Percentiles rank a stretch among this genome's conserved stretches.
Conservation (phyloP, 2,113 vertebrate genomes). For the Baryphthengus martii region DNA sequence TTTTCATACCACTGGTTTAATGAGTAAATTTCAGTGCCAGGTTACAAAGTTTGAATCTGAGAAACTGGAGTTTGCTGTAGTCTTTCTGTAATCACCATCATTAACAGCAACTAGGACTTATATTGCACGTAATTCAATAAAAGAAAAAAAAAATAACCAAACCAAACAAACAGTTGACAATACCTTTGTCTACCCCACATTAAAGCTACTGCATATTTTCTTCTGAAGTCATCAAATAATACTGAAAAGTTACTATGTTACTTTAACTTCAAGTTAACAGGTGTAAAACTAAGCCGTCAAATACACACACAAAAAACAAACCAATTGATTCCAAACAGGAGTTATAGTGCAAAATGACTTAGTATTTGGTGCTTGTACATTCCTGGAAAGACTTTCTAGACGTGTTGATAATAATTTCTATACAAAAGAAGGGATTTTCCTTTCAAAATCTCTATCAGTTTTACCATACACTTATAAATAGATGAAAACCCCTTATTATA, state of each 20-base stretch:
- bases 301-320: background rate
- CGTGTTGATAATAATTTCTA: background rate
- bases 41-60: background rate
- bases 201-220: background rate
- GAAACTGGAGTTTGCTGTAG: background rate
- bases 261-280: background rate
- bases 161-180: fast-evolving
- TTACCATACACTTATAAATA: background rate
- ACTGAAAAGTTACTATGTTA: background rate
- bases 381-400: background rate
- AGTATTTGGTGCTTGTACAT: background rate
- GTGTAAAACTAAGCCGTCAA: background rate
- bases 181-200: background rate
- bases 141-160: background rate
- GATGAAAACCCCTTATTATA: background rate
- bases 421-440: background rate
- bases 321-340: background rate
- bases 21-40: background rate
- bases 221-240: background rate
- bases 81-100: background rate
- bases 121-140: background rate
- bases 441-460: background rate
- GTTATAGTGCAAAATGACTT: background rate
- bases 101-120: background rate
- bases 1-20: background rate